Evolutionary conservation across 2,113 vertebrate genomes (phyloP).

Genomic region (Percina caprodes): DNA sequence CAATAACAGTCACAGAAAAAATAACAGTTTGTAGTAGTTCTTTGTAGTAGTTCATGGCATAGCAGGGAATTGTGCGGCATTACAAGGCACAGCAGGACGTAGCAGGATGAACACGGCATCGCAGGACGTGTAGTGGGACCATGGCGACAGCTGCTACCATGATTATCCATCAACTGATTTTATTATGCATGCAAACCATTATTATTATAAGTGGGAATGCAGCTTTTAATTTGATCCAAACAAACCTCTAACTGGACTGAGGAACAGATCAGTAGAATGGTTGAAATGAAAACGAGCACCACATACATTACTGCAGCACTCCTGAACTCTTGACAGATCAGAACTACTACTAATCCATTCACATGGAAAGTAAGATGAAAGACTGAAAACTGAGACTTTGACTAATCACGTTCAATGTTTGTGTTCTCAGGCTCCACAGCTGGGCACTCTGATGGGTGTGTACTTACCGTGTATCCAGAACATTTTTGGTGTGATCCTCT

Average conservation of each 20-base stretch:
- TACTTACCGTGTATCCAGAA: slow-evolving; percentile 98
- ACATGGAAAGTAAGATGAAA: neutral
- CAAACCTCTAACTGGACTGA: neutral
- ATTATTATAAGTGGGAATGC: neutral
- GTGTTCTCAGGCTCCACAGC: slow-evolving; percentile 88
- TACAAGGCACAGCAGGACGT: no score
- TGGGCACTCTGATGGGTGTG: slow-evolving; percentile 98
- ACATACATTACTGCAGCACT: no score
- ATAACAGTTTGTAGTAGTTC: no score
- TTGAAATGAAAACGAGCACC: neutral
- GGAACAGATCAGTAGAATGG: neutral
- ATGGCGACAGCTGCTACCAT: no score
- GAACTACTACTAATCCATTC: neutral
- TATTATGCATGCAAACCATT: neutral
- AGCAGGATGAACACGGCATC: no score
- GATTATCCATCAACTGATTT: no score
- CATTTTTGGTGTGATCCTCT: slow-evolving; percentile 98
- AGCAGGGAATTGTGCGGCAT: no score
- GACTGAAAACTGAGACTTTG: neutral
- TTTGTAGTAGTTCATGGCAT: no score
- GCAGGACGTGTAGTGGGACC: no score
- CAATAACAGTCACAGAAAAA: no score
- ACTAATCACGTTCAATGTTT: neutral
- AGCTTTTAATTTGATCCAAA: neutral
- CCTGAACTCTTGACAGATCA: neutral